Base-by-base conservation (phyloP, 1,140 invertebrate genomes). In the Caenorhabditis inopinata region DNA sequence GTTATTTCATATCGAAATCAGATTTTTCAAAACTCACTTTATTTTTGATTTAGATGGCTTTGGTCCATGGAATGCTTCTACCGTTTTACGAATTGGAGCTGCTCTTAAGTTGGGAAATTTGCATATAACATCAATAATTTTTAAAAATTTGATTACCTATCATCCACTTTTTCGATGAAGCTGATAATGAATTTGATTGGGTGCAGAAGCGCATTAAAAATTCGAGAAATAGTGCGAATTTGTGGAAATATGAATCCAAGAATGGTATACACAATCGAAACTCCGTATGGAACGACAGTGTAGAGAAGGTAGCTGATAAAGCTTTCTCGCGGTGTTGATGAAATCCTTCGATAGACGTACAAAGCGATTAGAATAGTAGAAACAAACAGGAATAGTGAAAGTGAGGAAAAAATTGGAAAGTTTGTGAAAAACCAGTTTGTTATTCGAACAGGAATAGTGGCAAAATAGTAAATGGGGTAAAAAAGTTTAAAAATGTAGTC, bases 281-380 rank as follows among this genome's bases (percentile, higher is more conserved):
- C 32, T 14, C 48, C 76, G 21, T 78, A 78, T 0, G 76, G 76
- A 29, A 78, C 16, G 2, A 62, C 49, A 0, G 76, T 78, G 38
- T 78, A 78, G 3, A 78, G 47, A 47, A 78, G 2, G 23, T 78
- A 78, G 38, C 53, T 78, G 38, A 78, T 53, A 45, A 62, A 45
- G 29, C 38, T 62, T 38, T 58, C 47, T 1, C 53, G 32, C 5
- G 76, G 58, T 21, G 58, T 68, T 14, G 58, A 68, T 29, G 58
- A 68, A 1, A 68, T n/a, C 9, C 58, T 35, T 45, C 38, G 18
- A 27, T 45, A 51, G n/a, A 42, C 51, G 47, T 51, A 68, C 14
- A 42, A n/a, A 14, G 18, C 29, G 5, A 45, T 42, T n/a, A 45
- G 68, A 6, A 29, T 42, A 18, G 76, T 58, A 21, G 53, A 45